Conservation (phyloP, 2,888 invertebrate species). For the Brenthis hecate region DNA sequence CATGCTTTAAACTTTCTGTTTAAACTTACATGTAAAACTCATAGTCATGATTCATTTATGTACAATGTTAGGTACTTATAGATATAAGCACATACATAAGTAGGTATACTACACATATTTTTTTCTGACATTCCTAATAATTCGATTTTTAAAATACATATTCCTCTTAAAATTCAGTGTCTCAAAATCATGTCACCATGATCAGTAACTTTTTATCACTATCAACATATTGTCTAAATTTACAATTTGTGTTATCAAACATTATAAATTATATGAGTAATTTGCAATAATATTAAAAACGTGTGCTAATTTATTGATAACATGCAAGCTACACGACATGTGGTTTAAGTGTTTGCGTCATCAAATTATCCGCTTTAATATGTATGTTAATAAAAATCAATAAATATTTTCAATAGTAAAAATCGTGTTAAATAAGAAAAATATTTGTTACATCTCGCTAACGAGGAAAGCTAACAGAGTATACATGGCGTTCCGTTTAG, state of each 20-base stretch:
- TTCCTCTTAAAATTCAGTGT: background rate
- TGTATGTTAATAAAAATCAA: constrained; percentile 20
- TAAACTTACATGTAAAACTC: constrained; percentile 43
- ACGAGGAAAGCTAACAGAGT: constrained; percentile 54
- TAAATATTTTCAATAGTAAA: constrained; percentile 28
- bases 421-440: constrained; percentile 52
- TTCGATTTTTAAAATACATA: no score
- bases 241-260: background rate
- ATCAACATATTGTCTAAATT: background rate
- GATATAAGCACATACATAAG: background rate
- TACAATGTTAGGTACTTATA: background rate
- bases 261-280: background rate
- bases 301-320: constrained; percentile 4
- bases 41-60: constrained; percentile 18
- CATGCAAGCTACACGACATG: background rate
- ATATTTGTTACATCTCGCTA: constrained; percentile 55
- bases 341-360: background rate
- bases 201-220: constrained; percentile 3
- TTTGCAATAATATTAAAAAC: background rate
- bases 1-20: constrained; percentile 52
- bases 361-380: constrained; percentile 1
- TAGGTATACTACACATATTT: no score
- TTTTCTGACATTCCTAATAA: no score
- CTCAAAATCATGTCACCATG: background rate
- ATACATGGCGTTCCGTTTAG: constrained; percentile 51